These are phyloP conservation scores for Hybos culiciformis DNA, from an alignment of 2,888 invertebrate genomes.

Conservation along the genomic window DNA sequence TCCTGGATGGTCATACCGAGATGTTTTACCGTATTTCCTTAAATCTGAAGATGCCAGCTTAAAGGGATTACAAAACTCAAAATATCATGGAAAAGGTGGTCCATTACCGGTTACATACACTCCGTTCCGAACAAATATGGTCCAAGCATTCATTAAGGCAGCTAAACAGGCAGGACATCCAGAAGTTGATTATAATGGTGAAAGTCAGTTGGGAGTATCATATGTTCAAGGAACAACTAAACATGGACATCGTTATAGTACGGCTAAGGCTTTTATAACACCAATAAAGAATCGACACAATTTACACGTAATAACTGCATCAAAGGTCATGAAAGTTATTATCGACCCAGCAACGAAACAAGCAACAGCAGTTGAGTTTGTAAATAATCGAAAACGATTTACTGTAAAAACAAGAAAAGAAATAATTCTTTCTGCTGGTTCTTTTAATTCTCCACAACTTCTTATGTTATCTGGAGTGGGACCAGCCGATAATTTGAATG, in stretches of 20 bases:
- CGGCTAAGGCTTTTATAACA: slow-evolving; percentile 49
- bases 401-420: slow-evolving; percentile 54
- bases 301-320: slow-evolving; percentile 50
- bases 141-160: slow-evolving; percentile 44
- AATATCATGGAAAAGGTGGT: slow-evolving; percentile 47
- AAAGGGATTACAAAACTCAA: slow-evolving; percentile 32
- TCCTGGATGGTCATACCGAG: slow-evolving; percentile 55
- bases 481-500: slow-evolving; percentile 40
- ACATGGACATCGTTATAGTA: slow-evolving; percentile 49
- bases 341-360: slow-evolving; percentile 46
- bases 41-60: slow-evolving; percentile 41
- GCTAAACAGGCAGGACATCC: slow-evolving; percentile 51
- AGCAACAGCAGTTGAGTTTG: slow-evolving; percentile 55
- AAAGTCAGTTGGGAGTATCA: slow-evolving; percentile 48
- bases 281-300: slow-evolving; percentile 41
- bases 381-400: slow-evolving; percentile 38
- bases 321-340: slow-evolving; percentile 50
- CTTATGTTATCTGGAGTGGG: slow-evolving; percentile 73
- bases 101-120: slow-evolving; percentile 47
- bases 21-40: slow-evolving; percentile 45
- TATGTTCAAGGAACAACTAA: slow-evolving; percentile 48
- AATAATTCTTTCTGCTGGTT: slow-evolving; percentile 73
- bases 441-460: slow-evolving; percentile 79
- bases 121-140: slow-evolving; percentile 38
- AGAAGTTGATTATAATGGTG: slow-evolving; percentile 55